phyloP scores from a whole-genome alignment of 2,113 vertebrate genomes.

The Leptosomus discolor region DNA sequence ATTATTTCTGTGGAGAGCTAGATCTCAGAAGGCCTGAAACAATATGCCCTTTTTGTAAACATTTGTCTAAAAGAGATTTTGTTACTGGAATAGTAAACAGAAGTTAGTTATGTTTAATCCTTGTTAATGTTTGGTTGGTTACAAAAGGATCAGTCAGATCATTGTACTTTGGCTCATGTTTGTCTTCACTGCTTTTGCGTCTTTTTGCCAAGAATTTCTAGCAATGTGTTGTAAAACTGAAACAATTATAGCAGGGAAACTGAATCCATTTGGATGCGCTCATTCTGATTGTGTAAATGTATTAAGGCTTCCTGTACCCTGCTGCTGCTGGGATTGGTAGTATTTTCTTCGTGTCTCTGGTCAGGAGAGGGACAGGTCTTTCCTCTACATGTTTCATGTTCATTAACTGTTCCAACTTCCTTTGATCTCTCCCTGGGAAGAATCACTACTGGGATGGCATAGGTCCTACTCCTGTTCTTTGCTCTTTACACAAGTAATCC shows the following conservation, averaged over 20 bases:
- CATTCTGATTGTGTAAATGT: neutral
- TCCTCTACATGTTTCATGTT: neutral
- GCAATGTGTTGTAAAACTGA: constrained; percentile 11
- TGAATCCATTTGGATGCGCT: neutral
- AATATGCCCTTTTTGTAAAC: constrained; percentile 59
- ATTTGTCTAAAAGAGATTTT: constrained; percentile 26
- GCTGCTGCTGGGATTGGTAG: neutral
- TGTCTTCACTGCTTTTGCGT: constrained; percentile 19
- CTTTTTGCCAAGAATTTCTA: constrained; percentile 36
- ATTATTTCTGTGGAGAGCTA: constrained; percentile 56
- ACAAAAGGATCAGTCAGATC: constrained; percentile 14
- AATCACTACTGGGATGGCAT: neutral
- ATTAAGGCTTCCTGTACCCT: neutral
- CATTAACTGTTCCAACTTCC: neutral
- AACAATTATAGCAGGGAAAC: constrained; percentile 4
- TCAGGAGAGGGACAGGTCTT: neutral
- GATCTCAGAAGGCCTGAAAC: constrained; percentile 38
- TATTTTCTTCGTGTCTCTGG: neutral
- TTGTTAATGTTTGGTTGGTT: constrained; percentile 50
- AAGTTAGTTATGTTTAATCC: constrained; percentile 58
- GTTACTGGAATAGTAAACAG: constrained; percentile 46
- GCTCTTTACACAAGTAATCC: neutral
- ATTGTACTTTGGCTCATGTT: neutral
- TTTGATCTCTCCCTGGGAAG: neutral
- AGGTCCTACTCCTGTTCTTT: neutral